phyloP scores from a whole-genome alignment of 2,888 invertebrate genomes.

The Stegophylla sp. region DNA sequence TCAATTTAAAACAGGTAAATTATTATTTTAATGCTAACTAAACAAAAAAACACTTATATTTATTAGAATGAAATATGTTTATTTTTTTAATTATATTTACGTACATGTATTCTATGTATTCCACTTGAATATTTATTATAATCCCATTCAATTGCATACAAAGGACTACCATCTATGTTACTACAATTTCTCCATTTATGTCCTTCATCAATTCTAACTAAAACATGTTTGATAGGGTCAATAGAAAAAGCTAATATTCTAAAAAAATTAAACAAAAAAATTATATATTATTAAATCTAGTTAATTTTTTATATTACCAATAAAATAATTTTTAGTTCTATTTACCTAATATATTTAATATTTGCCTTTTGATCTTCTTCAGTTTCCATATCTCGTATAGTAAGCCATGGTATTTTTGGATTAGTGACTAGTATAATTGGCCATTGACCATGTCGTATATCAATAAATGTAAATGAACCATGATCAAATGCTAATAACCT shows the following conservation, averaged over 20 bases:
- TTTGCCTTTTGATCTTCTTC: constrained; percentile 68
- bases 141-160: constrained; percentile 78
- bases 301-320: not conserved
- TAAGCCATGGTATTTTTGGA: constrained; percentile 83
- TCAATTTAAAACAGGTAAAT: no score
- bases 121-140: constrained; percentile 72
- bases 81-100: constrained; percentile 48
- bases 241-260: constrained; percentile 82
- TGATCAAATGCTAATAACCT: constrained; percentile 87
- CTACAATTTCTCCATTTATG: constrained; percentile 72
- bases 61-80: no score
- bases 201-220: constrained; percentile 72
- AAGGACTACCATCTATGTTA: constrained; percentile 70
- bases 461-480: constrained; percentile 84
- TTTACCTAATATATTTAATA: constrained; percentile 48
- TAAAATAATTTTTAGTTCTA: constrained; percentile 1
- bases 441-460: constrained; percentile 78
- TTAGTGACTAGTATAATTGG: constrained; percentile 85
- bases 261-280: constrained; percentile 62
- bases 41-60: no score
- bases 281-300: not conserved
- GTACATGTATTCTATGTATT: constrained; percentile 73
- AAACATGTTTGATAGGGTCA: constrained; percentile 71
- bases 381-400: constrained; percentile 69
- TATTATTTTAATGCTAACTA: no score